These are phyloP conservation scores for Coregonus ussuriensis DNA, from an alignment of 2,797 vertebrate genomes.

Conservation along the genomic window DNA sequence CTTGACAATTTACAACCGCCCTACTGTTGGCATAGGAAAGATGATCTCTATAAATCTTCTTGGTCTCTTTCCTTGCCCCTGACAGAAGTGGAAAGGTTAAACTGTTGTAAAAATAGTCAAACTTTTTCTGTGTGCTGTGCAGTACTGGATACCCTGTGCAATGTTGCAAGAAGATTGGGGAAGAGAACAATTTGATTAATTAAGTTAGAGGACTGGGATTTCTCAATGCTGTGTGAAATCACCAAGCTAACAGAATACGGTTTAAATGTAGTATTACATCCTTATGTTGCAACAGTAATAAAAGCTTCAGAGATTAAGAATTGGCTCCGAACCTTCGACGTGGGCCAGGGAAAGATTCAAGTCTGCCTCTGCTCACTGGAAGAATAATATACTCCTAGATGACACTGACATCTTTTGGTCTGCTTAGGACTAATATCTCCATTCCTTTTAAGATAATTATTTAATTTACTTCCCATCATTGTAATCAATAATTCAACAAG, in stretches of 20 bases:
- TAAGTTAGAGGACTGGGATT: slow-evolving; percentile 2
- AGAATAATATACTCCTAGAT: not conserved
- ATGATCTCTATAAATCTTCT: not conserved
- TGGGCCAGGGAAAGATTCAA: not conserved
- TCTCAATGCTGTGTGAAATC: not conserved
- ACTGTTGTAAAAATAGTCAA: too few relatives aligned
- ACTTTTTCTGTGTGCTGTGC: not conserved
- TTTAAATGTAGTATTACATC: slow-evolving; percentile 1
- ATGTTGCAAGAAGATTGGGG: slow-evolving; percentile 11
- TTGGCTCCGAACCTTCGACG: not conserved
- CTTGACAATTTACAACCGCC: too few relatives aligned
- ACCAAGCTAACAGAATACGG: not conserved
- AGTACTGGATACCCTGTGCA: not conserved
- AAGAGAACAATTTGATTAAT: not conserved
- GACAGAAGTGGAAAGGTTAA: not conserved
- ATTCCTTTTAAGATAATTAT: not conserved
- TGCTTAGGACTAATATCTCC: not conserved
- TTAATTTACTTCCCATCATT: not conserved
- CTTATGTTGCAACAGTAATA: slow-evolving; percentile 1
- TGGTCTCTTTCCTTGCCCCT: too few relatives aligned
- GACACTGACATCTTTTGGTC: not conserved
- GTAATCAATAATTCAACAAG: slow-evolving; percentile 5
- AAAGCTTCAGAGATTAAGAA: not conserved
- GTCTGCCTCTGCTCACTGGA: not conserved
- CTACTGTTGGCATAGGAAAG: not conserved